Conservation (phyloP, 53 echinoderm and acorn worm species). For the Glandiceps talaboti region DNA sequence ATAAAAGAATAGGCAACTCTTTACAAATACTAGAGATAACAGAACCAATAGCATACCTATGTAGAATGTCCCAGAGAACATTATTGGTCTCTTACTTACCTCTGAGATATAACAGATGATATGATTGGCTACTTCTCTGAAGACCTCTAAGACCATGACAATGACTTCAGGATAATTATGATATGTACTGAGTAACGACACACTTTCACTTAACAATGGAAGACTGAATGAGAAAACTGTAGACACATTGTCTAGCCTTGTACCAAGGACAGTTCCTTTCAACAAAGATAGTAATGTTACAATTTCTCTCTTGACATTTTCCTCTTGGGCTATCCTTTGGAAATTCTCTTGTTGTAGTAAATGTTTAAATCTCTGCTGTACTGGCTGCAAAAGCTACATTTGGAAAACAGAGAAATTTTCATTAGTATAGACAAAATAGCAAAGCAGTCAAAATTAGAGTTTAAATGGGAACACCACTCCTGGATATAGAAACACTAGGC, state of each 20-base stretch:
- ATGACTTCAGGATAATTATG: conserved; percentile 67
- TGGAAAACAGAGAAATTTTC: conserved; percentile 6
- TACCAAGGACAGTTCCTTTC: conserved; percentile 66
- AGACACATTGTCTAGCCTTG: conserved; percentile 45
- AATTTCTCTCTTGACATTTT: conserved; percentile 40
- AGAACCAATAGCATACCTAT: too few relatives aligned
- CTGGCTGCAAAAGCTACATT: conserved; percentile 84
- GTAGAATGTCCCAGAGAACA: too few relatives aligned
- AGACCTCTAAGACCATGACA: conserved; percentile 61
- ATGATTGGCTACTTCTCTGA: conserved; percentile 68
- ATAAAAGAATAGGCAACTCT: too few relatives aligned
- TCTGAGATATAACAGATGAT: conserved; percentile 70
- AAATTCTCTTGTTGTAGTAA: conserved; percentile 78
- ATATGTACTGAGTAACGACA: conserved; percentile 66
- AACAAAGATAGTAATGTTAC: conserved; percentile 55
- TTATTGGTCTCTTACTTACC: conserved; percentile 33
- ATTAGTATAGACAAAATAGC: too few relatives aligned
- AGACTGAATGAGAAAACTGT: conserved; percentile 54
- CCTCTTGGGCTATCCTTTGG: conserved; percentile 40
- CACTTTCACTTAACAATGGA: conserved; percentile 70
- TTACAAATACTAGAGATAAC: too few relatives aligned
- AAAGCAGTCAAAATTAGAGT: too few relatives aligned
- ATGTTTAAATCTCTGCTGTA: conserved; percentile 65
- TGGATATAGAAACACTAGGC: too few relatives aligned
- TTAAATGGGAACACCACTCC: too few relatives aligned